phyloP scores from a whole-genome alignment of 2,797 vertebrate genomes.

The Echiichthys vipera region DNA sequence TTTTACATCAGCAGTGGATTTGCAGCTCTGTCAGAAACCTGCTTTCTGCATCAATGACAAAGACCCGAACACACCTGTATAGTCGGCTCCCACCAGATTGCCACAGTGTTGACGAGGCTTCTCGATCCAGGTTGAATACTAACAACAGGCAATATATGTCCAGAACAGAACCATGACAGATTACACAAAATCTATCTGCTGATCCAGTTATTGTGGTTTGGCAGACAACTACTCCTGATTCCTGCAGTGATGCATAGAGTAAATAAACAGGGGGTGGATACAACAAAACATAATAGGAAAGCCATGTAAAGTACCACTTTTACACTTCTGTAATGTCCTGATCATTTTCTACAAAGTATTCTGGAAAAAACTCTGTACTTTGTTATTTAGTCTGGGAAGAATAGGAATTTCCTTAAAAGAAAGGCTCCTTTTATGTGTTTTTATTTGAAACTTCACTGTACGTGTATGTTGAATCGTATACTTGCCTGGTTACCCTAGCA shows the following conservation, averaged over 20 bases:
- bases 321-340: not conserved
- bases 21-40: constrained; percentile 46
- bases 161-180: constrained; percentile 27
- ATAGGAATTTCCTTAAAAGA: not conserved
- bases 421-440: not conserved
- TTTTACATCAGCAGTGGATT: constrained; percentile 51
- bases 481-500: not conserved
- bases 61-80: constrained; percentile 36
- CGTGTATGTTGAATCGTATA: not conserved
- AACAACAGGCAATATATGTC: constrained; percentile 45
- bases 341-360: not conserved
- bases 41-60: constrained; percentile 53
- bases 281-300: not conserved
- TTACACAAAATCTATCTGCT: constrained; percentile 24
- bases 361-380: not conserved
- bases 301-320: not conserved
- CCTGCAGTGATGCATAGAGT: not conserved
- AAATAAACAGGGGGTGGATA: not conserved
- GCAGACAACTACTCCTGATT: constrained; percentile 9
- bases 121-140: constrained; percentile 35
- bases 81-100: constrained; percentile 57
- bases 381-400: not conserved
- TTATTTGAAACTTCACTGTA: not conserved
- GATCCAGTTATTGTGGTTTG: constrained; percentile 29
- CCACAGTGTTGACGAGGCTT: constrained; percentile 21